A percentile compares a stretch with the other conserved stretches of the same genome.
phyloP scores from a whole-genome alignment of 2,113 vertebrate genomes.

The Gallinago media region DNA sequence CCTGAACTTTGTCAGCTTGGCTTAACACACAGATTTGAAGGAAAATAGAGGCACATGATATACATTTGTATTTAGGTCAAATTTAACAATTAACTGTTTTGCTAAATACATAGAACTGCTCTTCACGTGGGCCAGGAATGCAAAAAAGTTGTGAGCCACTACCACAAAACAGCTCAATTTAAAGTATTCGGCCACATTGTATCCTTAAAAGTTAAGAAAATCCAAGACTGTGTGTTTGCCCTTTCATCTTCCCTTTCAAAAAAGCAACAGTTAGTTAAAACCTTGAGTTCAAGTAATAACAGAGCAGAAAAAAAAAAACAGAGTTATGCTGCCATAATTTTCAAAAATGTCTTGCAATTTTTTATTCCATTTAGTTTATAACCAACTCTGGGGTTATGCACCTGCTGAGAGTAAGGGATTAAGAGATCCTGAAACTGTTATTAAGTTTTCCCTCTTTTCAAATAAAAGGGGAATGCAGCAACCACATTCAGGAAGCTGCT shows the following conservation, averaged over 20 bases:
- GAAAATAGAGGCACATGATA: neutral
- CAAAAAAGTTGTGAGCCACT: neutral
- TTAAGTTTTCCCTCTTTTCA: neutral
- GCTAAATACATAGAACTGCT: neutral
- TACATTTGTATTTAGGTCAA: neutral
- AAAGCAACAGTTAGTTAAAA: neutral
- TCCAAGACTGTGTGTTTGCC: neutral
- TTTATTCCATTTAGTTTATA: neutral
- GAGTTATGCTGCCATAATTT: neutral
- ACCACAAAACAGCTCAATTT: neutral
- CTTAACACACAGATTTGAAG: neutral
- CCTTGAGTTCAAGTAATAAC: neutral
- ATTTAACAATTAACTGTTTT: neutral
- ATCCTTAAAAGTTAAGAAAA: neutral
- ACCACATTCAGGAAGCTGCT: neutral
- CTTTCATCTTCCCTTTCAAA: neutral
- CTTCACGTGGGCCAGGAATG: neutral
- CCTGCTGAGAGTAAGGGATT: neutral
- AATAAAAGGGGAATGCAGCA: neutral
- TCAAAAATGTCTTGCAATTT: neutral
- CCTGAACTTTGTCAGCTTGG: neutral
- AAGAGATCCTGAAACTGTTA: neutral
- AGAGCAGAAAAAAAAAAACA: neutral
- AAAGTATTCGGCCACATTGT: neutral
- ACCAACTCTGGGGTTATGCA: neutral